Conservation (phyloP, 2,797 vertebrate genomes). For the Mareca strepera region DNA sequence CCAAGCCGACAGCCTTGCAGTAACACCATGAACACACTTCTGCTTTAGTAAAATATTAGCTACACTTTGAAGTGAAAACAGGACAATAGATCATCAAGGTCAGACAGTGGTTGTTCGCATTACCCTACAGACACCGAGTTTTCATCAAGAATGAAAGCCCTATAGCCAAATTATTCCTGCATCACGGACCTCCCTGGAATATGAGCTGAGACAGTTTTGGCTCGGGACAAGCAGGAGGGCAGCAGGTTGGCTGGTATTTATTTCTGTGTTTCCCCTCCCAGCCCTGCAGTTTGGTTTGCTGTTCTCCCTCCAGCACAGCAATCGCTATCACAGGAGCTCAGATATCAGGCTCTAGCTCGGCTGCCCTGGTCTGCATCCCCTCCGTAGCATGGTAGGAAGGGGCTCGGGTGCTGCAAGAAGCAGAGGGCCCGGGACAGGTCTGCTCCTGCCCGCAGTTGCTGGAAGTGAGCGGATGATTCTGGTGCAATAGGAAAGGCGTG, state of each 20-base stretch:
- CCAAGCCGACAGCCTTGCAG: background rate
- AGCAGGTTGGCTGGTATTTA: background rate
- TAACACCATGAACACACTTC: background rate
- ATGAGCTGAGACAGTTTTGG: background rate
- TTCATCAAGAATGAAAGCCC: background rate
- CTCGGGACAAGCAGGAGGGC: background rate
- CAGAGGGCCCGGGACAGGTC: background rate
- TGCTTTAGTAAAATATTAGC: background rate
- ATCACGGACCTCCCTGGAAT: accelerated
- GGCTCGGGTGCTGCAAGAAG: background rate
- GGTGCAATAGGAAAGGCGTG: background rate
- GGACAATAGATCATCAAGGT: background rate
- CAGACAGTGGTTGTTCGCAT: accelerated
- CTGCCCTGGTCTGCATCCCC: background rate
- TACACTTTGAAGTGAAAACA: background rate
- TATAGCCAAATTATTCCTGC: background rate
- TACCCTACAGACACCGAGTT: accelerated
- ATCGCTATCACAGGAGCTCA: accelerated
- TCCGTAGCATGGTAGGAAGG: accelerated
- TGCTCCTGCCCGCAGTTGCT: background rate
- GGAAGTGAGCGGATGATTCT: background rate
- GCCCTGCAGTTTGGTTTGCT: background rate
- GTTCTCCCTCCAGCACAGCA: accelerated
- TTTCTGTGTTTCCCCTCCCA: background rate
- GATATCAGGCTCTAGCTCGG: background rate